A percentile compares a stretch with the other conserved stretches of the same genome.
Evolutionary conservation across 1,140 invertebrate genomes (phyloP).

Genomic region (Heterodera schachtii): DNA sequence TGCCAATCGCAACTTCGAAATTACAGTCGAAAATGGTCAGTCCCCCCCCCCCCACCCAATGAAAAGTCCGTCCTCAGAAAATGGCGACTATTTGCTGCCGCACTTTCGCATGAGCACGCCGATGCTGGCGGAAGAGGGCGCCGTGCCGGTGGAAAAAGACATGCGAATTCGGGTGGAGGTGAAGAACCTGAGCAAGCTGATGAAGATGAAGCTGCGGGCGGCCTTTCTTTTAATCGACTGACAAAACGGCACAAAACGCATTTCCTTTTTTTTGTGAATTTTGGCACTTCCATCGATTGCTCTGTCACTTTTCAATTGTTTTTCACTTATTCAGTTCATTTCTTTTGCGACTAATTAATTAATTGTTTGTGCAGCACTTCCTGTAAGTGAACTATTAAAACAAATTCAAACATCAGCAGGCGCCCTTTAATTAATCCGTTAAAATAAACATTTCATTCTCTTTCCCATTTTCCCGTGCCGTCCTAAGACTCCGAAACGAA

Average conservation of each 20-base stretch:
- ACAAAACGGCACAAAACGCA: background rate
- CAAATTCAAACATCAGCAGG: no score
- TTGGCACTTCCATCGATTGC: background rate
- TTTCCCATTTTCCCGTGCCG: no score
- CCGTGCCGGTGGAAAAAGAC: constrained; percentile 33
- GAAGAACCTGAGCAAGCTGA: constrained; percentile 52
- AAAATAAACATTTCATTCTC: no score
- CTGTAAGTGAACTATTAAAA: no score
- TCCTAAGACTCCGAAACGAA: no score
- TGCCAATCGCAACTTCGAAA: constrained; percentile 49
- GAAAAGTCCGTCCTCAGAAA: constrained; percentile 25
- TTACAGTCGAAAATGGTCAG: constrained; percentile 39
- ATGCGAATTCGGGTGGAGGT: constrained; percentile 40
- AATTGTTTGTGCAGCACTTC: no score
- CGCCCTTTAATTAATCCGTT: no score
- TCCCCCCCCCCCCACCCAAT: background rate
- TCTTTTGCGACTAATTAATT: no score
- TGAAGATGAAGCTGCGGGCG: constrained; percentile 52
- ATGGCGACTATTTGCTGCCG: constrained; percentile 41
- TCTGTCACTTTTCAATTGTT: background rate
- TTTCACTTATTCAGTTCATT: no score
- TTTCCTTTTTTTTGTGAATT: background rate
- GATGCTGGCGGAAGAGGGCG: constrained; percentile 45
- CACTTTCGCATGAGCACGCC: constrained; percentile 48
- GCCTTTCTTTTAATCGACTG: constrained; percentile 33